A percentile compares a stretch with the other conserved stretches of the same genome.
Evolutionary conservation across 2,113 vertebrate genomes (phyloP).

Genomic region (Caracal caracal): DNA sequence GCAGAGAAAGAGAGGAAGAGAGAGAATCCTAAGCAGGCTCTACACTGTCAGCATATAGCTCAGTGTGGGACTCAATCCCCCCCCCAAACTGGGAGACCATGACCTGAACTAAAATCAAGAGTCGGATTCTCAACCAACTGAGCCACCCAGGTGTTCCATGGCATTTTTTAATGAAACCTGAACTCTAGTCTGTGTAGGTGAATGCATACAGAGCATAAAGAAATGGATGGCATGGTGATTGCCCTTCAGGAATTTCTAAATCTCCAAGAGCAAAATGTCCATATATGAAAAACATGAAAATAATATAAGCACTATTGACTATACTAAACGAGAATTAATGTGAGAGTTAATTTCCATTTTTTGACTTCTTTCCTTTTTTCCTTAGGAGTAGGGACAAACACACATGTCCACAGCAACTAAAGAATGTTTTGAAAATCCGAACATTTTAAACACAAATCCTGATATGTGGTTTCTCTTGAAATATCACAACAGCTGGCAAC

Average conservation of each 20-base stretch:
- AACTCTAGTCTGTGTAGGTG: background rate
- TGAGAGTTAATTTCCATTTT: background rate
- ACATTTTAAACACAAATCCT: background rate
- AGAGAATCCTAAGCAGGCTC: too few species aligned
- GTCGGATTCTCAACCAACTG: too few species aligned
- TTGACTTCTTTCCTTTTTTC: background rate
- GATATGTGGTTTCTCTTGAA: background rate
- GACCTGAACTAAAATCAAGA: too few species aligned
- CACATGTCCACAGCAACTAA: background rate
- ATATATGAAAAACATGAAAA: background rate
- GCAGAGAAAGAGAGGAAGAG: too few species aligned
- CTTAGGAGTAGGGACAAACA: background rate
- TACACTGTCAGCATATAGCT: too few species aligned
- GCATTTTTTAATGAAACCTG: background rate
- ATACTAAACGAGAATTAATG: background rate
- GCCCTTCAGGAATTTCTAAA: background rate
- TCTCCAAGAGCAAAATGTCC: background rate
- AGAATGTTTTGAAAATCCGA: background rate
- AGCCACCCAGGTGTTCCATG: background rate
- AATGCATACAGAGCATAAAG: rapidly evolving
- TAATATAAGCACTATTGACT: background rate
- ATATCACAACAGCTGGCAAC: background rate
- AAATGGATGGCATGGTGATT: background rate
- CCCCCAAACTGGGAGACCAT: too few species aligned
- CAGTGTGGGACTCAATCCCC: too few species aligned